Base-by-base conservation (phyloP, 2,113 vertebrate genomes). In the Prionailurus viverrinus region DNA sequence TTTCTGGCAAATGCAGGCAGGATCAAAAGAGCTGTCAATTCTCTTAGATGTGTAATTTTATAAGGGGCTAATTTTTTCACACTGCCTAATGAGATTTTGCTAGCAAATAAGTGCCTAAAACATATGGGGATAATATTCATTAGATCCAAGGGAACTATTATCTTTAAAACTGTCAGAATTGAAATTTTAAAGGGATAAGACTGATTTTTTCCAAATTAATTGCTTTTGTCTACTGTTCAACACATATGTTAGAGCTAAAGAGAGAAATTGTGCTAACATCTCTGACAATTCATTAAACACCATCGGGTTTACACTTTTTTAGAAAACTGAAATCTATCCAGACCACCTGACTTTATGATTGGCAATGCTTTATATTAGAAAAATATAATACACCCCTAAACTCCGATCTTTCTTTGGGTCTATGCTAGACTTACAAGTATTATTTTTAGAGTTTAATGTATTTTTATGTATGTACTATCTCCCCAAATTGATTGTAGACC, bases 31-130 rank as follows among this genome's bases (percentile, higher is more conserved):
- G 63, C 76, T 97, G 68, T 93, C 92, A 74, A 1, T 91, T 95
- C 29, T 89, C 91, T 89, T 68, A 79, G n/a, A 97, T 86, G 84
- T 91, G 16, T 65, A 92, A 94, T 93, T 97, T 94, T 95, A 68
- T 68, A 91, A 91, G 41, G 86, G 0, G 12, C 61, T 96, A 86
- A 89, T 88, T 97, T 98, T 88, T 97, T 89, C 76, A 97, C 76
- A 95, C 36, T 73, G 87, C 48, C 79, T 97, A 98, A 98, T 98
- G 86, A 97, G 83, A 97, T 97, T 97, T 97, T 66, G 51, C 73
- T 93, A 94, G 73, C 89, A 93, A 97, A 84, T 95, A 89, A 94
- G 41, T 80, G 48, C 61, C 78, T 83, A 58, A 97, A 98, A 97
- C 94, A 86, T 97, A 95, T 94, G 94, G 87, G 31, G 33, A 91